Evolutionary conservation across 2,888 invertebrate species (phyloP), one percentile per base, ranked within the genome.

Genomic region (Brachypalpus laphriformis): DNA sequence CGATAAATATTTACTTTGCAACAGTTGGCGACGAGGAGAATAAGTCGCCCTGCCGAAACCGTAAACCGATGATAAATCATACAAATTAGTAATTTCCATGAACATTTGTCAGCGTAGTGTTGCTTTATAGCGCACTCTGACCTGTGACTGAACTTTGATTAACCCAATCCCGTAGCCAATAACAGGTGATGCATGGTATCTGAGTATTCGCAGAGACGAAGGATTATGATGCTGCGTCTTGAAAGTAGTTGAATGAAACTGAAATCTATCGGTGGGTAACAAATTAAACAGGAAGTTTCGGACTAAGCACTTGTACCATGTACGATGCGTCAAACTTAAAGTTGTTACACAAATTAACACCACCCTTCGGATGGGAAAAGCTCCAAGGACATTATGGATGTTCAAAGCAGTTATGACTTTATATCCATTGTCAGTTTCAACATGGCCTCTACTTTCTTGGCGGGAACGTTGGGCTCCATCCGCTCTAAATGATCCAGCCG

Each of bases 51-150:
- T 47, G 51, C 25, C 61, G 56, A 72, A 74, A 68, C 74, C 56
- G 72, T 68, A 66, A 70, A 47, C 42, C 20, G 51, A 65, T 72
- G 56, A 70, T 83, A 80, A 68, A 70, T 83, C 80, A 83, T 65
- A 63, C 51, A 80, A 80, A 83, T 83, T 83, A 80, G 83, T 83
- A 83, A 83, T 83, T 83, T 80, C 70, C 63, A 51, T 37, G 56
- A 57, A 34, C 42, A 83, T 78, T 78, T 25, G 68, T 83, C 82
- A 78, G 71, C 57, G 25, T 37, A 37, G 20, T 40, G 42, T 31
- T 71, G 42, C 22, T 42, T 63, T 70, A 54, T 51, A 25, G 49
- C 34, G 51, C 72, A 34, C 54, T 65, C 2, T 70, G 68, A 83
- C 74, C 80, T 37, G 25, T 18, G 45, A 18, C 25, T 74, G 74